Percentiles rank a stretch among this genome's conserved stretches.
Evolutionary conservation across 2,888 invertebrate species (phyloP).

Genomic region (Labia minor): DNA sequence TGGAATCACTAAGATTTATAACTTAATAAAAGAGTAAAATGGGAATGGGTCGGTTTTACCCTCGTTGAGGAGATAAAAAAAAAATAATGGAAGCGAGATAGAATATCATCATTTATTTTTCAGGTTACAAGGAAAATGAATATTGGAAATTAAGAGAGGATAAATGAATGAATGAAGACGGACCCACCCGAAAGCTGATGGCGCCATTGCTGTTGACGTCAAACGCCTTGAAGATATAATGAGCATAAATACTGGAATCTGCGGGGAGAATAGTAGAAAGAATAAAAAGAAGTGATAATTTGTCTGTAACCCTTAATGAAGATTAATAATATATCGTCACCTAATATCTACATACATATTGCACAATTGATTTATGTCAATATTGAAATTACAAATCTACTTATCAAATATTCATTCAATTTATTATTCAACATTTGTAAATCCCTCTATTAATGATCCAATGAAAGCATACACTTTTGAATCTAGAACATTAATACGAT

Average conservation of each 20-base stretch:
- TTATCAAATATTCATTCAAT: no score
- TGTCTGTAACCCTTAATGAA: no score
- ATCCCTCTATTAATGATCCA: no score
- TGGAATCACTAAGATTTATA: neutral
- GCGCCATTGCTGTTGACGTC: conserved; percentile 94
- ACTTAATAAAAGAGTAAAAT: neutral
- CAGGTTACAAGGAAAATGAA: neutral
- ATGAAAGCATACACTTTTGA: no score
- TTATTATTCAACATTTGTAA: no score
- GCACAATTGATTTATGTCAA: no score
- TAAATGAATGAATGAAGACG: neutral
- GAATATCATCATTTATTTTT: neutral
- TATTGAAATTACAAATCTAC: no score
- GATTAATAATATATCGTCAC: no score
- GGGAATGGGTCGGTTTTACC: neutral
- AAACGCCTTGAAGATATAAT: conserved; percentile 97
- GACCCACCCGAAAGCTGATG: conserved; percentile 92
- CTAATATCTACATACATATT: no score
- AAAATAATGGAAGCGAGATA: no score
- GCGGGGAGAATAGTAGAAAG: conserved; percentile 28
- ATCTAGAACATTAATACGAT: no score
- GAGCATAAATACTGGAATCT: conserved; percentile 95
- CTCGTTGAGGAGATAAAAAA: no score
- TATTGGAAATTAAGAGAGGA: conserved; percentile 16
- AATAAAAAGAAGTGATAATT: conserved; percentile 31